These are phyloP conservation scores for Ammodytes dubius DNA, from an alignment of 2,113 vertebrate genomes.

Conservation along the genomic window DNA sequence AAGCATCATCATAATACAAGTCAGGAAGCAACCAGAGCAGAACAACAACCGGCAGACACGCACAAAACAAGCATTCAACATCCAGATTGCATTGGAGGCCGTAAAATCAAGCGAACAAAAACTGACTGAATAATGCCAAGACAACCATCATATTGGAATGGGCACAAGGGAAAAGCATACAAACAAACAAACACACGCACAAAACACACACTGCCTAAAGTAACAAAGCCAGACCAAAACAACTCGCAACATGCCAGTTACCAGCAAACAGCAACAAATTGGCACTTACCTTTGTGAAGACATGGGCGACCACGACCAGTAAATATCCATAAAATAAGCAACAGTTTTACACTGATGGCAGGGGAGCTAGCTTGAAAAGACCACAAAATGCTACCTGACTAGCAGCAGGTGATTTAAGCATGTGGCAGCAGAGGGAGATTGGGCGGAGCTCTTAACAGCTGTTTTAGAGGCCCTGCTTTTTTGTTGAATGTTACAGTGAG, in stretches of 20 bases:
- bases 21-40: not conserved
- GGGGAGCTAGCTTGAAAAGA: not conserved
- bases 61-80: not conserved
- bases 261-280: not conserved
- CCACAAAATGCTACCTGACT: not conserved
- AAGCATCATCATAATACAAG: not conserved
- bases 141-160: not conserved
- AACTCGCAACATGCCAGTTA: not conserved
- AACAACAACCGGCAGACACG: not conserved
- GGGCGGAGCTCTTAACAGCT: no score
- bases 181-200: no score
- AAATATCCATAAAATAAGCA: not conserved
- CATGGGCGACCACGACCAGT: not conserved
- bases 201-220: not conserved
- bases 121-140: not conserved
- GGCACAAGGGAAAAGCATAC: no score
- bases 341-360: not conserved
- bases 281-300: not conserved
- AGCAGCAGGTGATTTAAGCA: constrained; percentile 3
- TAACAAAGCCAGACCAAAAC: not conserved
- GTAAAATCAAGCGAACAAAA: not conserved
- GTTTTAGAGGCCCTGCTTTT: not conserved
- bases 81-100: not conserved
- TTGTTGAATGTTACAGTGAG: not conserved
- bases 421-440: no score